A percentile compares a stretch with the other conserved stretches of the same genome.
Evolutionary conservation across 1,140 invertebrate genomes (phyloP).

Genomic region (Panagrolaimus sp.): DNA sequence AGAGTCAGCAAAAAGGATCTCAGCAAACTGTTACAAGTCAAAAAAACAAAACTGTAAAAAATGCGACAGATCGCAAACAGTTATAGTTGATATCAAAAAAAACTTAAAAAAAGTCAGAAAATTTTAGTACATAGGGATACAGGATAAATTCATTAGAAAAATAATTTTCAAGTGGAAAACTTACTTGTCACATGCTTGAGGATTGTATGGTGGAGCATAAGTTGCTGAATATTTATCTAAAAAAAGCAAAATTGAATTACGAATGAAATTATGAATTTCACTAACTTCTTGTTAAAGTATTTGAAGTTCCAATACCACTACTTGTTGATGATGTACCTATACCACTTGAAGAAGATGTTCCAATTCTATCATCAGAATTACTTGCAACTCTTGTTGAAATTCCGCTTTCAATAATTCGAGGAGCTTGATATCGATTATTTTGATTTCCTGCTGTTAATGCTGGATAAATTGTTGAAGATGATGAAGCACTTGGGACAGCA

Average conservation of each 20-base stretch:
- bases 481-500: not conserved
- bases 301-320: constrained; percentile 1
- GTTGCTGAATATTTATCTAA: constrained; percentile 41
- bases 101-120: constrained; percentile 7
- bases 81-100: constrained; percentile 14
- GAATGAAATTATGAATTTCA: not conserved
- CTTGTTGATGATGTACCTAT: not conserved
- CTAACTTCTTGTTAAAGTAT: constrained; percentile 5
- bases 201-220: constrained; percentile 44
- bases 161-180: constrained; percentile 25
- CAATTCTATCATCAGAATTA: not conserved
- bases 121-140: constrained; percentile 13
- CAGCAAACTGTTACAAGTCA: constrained; percentile 1
- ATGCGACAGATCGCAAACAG: not conserved
- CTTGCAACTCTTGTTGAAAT: constrained; percentile 3
- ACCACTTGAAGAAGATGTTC: not conserved
- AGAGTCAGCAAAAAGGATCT: constrained; percentile 6
- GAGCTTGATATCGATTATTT: constrained; percentile 4
- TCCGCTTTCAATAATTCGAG: not conserved
- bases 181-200: constrained; percentile 38
- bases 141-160: constrained; percentile 9
- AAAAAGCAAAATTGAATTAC: constrained; percentile 12
- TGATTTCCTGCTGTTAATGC: not conserved
- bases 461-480: not conserved
- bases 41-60: constrained; percentile 15